These are phyloP conservation scores for Laspeyria flexula DNA, from an alignment of 2,888 invertebrate genomes.

Conservation along the genomic window DNA sequence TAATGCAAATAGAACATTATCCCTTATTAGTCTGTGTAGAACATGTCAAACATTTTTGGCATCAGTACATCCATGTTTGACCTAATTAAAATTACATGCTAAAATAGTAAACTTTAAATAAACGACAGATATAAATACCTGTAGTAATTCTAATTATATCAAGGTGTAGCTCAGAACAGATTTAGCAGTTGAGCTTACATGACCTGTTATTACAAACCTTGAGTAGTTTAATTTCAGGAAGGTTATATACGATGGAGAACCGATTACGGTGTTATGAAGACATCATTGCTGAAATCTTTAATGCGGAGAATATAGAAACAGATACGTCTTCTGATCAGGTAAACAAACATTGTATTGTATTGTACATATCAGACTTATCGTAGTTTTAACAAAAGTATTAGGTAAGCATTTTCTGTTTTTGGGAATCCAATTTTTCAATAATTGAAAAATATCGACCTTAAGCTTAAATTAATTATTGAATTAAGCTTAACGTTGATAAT, in stretches of 20 bases:
- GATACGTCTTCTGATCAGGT: conserved; percentile 78
- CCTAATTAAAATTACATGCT: conserved; percentile 7
- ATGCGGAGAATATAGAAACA: conserved; percentile 86
- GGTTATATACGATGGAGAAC: conserved; percentile 68
- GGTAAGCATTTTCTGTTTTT: no score
- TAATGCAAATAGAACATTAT: no score
- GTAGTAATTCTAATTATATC: conserved; percentile 37
- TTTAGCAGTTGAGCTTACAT: conserved; percentile 18
- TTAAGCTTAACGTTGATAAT: no score
- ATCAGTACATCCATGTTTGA: no score
- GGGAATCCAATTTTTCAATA: no score
- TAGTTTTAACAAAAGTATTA: no score
- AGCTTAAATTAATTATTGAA: no score
- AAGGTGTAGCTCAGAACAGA: conserved; percentile 29
- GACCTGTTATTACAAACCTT: conserved; percentile 1
- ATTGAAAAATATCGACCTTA: no score
- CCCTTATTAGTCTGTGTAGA: no score
- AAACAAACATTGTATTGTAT: conserved; percentile 13
- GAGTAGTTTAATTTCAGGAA: conserved; percentile 13
- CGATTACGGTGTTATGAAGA: conserved; percentile 69
- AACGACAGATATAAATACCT: conserved; percentile 32
- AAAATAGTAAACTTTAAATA: conserved; percentile 25
- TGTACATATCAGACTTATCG: no score
- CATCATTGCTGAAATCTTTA: conserved; percentile 75
- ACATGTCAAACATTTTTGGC: conserved; percentile 32